A percentile compares a stretch with the other conserved stretches of the same genome.
These are phyloP conservation scores for Stylophora pistillata DNA, from an alignment of 64 coral and sea anemone species.

Conservation along the genomic window DNA sequence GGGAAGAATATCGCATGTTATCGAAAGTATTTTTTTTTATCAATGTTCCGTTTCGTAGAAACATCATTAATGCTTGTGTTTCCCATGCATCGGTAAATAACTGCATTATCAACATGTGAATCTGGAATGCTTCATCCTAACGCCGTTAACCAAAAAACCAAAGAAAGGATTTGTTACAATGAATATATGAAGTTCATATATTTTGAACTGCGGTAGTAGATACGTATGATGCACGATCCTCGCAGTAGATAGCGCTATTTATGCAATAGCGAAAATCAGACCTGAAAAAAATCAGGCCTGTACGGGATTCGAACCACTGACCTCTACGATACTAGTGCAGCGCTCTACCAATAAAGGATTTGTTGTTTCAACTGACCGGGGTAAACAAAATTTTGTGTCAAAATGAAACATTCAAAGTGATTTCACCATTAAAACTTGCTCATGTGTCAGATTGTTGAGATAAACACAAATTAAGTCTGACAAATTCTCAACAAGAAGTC, in stretches of 20 bases:
- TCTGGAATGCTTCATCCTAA: background rate
- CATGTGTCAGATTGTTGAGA: background rate
- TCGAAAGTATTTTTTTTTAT: background rate
- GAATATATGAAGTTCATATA: no score
- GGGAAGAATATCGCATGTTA: background rate
- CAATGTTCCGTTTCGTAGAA: background rate
- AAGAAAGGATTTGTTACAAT: no score
- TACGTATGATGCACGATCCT: no score
- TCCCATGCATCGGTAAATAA: background rate
- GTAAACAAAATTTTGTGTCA: conserved; percentile 9
- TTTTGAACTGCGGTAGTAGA: no score
- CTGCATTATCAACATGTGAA: background rate
- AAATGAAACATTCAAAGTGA: background rate
- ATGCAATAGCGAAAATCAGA: no score
- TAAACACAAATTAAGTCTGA: background rate
- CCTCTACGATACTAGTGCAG: no score
- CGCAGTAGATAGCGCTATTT: no score
- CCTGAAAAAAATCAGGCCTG: no score
- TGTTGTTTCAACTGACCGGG: background rate
- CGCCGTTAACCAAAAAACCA: background rate
- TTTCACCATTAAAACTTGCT: background rate
- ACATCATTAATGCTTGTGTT: background rate
- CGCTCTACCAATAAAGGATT: no score
- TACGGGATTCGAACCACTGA: no score
- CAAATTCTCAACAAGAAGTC: background rate